Percentiles rank a stretch among this genome's conserved stretches.
Conservation (phyloP, 2,113 vertebrate genomes). For the Carettochelys insculpta region DNA sequence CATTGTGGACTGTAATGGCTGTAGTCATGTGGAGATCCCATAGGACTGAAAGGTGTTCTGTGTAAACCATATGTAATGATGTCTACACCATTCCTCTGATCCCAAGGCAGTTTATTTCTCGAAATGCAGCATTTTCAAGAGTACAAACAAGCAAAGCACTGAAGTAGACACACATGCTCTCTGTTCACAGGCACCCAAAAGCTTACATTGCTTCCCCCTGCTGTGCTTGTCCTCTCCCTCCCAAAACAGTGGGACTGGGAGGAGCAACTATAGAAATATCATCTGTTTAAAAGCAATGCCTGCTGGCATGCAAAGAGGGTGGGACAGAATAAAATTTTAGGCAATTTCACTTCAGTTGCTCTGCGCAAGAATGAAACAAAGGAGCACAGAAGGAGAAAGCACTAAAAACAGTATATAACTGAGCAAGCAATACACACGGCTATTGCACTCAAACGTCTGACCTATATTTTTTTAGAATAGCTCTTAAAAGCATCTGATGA, state of each 20-base stretch:
- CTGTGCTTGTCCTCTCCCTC: neutral
- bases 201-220: neutral
- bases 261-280: neutral
- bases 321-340: neutral
- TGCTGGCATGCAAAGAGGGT: neutral
- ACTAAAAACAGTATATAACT: neutral
- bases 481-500: accelerated
- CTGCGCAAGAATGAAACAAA: neutral
- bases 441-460: neutral
- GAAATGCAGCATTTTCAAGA: neutral
- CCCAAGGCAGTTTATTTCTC: neutral
- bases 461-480: neutral
- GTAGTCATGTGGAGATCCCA: neutral
- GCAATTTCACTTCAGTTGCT: neutral
- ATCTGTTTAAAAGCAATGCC: neutral
- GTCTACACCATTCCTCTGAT: neutral
- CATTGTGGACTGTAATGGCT: neutral
- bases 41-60: neutral
- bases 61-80: neutral
- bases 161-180: slow-evolving; percentile 1
- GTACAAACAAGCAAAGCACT: slow-evolving; percentile 8
- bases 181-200: neutral
- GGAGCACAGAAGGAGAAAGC: neutral
- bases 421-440: neutral
- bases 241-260: no score